phyloP scores from a whole-genome alignment of 2,888 invertebrate genomes.

The Eumacrocentrus americanus region DNA sequence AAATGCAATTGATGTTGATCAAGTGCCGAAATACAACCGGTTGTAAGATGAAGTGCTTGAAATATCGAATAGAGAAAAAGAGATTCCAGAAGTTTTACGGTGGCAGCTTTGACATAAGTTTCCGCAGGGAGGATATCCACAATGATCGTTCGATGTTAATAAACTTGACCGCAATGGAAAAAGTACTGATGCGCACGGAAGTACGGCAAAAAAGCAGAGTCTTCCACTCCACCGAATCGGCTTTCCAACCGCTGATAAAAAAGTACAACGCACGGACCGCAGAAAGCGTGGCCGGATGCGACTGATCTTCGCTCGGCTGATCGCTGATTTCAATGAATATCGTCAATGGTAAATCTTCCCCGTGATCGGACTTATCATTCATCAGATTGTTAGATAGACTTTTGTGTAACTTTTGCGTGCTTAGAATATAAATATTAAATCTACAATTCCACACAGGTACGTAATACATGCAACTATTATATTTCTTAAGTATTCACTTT shows the following conservation, averaged over 20 bases:
- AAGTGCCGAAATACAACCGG: not conserved
- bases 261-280: slow-evolving; percentile 39
- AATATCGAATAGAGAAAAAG: too few species aligned
- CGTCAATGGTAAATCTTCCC: slow-evolving; percentile 22
- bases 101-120: not conserved
- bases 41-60: too few species aligned
- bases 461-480: too few species aligned
- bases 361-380: not conserved
- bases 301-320: slow-evolving; percentile 48
- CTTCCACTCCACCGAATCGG: slow-evolving; percentile 28
- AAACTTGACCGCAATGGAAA: slow-evolving; percentile 20
- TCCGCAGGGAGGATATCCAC: too few species aligned
- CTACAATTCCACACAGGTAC: too few species aligned
- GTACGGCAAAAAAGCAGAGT: not conserved
- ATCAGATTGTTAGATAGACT: not conserved
- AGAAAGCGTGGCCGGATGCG: slow-evolving; percentile 59
- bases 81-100: too few species aligned
- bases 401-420: not conserved
- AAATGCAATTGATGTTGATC: not conserved
- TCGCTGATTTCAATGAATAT: slow-evolving; percentile 41
- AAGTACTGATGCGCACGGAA: not conserved
- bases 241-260: slow-evolving; percentile 30
- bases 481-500: too few species aligned
- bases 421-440: too few species aligned
- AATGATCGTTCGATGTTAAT: too few species aligned